phyloP scores from a whole-genome alignment of 2,888 invertebrate genomes.

The Cataglyphis rosenhaueri region DNA sequence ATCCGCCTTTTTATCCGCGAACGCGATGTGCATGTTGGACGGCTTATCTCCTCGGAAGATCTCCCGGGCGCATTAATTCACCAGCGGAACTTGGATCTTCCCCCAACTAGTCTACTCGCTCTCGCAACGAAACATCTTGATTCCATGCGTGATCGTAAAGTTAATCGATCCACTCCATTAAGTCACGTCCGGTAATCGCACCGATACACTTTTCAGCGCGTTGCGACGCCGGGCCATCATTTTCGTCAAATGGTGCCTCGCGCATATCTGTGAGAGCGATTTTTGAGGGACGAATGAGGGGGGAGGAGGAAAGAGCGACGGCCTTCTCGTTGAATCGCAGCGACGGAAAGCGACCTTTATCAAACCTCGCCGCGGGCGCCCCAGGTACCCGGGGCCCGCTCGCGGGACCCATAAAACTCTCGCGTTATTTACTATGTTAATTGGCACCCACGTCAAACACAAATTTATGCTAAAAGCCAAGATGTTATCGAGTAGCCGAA shows the following conservation, averaged over 20 bases:
- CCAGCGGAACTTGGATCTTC: constrained; percentile 45
- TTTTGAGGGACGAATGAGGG: neutral
- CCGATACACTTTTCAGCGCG: constrained; percentile 46
- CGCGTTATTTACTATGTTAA: constrained; percentile 82
- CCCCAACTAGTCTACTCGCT: constrained; percentile 27
- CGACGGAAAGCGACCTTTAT: constrained; percentile 52
- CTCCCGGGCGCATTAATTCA: constrained; percentile 66
- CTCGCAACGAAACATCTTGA: constrained; percentile 66
- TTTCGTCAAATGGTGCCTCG: constrained; percentile 58
- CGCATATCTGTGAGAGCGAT: constrained; percentile 6
- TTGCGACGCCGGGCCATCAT: constrained; percentile 37
- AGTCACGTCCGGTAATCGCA: constrained; percentile 64
- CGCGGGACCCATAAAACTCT: constrained; percentile 61
- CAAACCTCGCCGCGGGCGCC: constrained; percentile 42
- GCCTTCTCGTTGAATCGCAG: constrained; percentile 11
- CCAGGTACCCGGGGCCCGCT: constrained; percentile 22
- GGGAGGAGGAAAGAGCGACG: neutral
- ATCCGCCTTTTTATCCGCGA: constrained; percentile 32
- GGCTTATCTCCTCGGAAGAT: constrained; percentile 48
- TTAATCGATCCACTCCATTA: constrained; percentile 71
- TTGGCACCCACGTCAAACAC: constrained; percentile 82
- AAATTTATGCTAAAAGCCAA: constrained; percentile 83
- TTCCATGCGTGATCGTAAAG: constrained; percentile 64
- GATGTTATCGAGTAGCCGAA: constrained; percentile 77
- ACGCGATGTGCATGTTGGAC: constrained; percentile 40